Evolutionary conservation across 2,797 vertebrate species (phyloP).

Genomic region (Dallia pectoralis): DNA sequence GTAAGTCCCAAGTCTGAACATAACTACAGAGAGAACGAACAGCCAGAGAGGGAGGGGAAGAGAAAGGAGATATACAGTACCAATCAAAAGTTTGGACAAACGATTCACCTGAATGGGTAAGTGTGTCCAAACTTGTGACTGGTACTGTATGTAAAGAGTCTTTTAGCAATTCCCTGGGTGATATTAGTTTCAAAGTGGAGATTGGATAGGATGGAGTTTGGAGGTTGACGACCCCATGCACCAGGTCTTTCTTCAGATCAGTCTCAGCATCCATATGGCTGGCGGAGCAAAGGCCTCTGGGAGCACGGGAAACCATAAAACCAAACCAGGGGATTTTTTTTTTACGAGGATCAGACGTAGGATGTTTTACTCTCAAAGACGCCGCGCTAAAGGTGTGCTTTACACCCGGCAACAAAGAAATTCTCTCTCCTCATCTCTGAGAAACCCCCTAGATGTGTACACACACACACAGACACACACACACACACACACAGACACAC

Average conservation of each 20-base stretch:
- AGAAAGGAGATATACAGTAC: no score
- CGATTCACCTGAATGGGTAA: no score
- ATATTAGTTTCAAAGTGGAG: conserved; percentile 56
- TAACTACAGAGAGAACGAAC: conserved; percentile 7
- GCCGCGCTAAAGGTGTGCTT: conserved; percentile 63
- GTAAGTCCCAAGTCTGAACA: conserved; percentile 11
- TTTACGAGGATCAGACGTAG: conserved; percentile 67
- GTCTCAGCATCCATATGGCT: conserved; percentile 62
- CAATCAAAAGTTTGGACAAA: no score
- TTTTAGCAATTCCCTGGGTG: conserved; percentile 36
- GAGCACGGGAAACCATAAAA: conserved; percentile 65
- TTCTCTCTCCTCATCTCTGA: conserved; percentile 1
- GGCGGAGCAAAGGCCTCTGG: conserved; percentile 51
- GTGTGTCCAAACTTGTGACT: no score
- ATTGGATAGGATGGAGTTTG: conserved; percentile 35
- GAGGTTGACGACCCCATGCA: conserved; percentile 32
- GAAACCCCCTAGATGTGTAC: conserved; percentile 13
- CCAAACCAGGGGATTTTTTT: conserved; percentile 64
- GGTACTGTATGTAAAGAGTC: neutral
- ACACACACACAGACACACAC: conserved; percentile 28
- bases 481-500: conserved; percentile 23
- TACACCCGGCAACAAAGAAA: conserved; percentile 55
- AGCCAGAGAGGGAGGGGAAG: neutral
- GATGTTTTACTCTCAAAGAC: conserved; percentile 56
- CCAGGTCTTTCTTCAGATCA: conserved; percentile 8